Evolutionary conservation across 2,113 vertebrate genomes (phyloP), one percentile per base, ranked within the genome.

Genomic region (Periophthalmodon schlosseri): DNA sequence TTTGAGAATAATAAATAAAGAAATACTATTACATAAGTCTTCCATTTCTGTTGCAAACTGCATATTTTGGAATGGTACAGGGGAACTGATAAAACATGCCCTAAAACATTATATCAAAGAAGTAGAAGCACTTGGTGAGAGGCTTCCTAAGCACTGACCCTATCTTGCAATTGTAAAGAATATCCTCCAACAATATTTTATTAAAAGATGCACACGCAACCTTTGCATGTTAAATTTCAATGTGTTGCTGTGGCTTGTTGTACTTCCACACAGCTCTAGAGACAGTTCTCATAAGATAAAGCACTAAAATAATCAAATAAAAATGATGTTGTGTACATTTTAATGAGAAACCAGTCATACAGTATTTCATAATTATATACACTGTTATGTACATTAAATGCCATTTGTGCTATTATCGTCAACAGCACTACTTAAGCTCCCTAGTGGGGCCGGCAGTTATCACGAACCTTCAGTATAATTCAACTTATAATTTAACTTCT

Each of bases 281-380:
- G 39, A 44, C 8, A 44, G 8, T 44, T 44, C 39, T 39, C 7
- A 11, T 21, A 56, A 56, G n/a, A 56, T 56, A 56, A 56, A 21
- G 20, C 52, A 56, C 39, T 44, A 28, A 24, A 36, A 39, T 34
- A 65, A 8, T 65, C 18, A 65, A 34, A 34, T 23, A 46, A 44
- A 66, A 49, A 49, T 68, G n/a, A 8, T 68, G 44, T 24, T n/a
- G 18, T 49, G 14, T 46, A 68, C 1, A 49, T 46, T 71, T 92
- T 91, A 93, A 89, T 92, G 78, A 78, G 68, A 77, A 79, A 87
- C 70, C 69, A 87, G 87, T 82, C 83, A 81, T 86, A 84, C 83
- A 86, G 78, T 90, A 88, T 80, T 80, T 86, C 65, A 86, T 21
- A 75, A 75, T 80, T 46, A 79, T 76, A 90, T 72, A 85, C 85